Percentiles rank a stretch among this genome's conserved stretches.
phyloP scores from a whole-genome alignment of 2,113 vertebrate species.

The Oxyura jamaicensis region DNA sequence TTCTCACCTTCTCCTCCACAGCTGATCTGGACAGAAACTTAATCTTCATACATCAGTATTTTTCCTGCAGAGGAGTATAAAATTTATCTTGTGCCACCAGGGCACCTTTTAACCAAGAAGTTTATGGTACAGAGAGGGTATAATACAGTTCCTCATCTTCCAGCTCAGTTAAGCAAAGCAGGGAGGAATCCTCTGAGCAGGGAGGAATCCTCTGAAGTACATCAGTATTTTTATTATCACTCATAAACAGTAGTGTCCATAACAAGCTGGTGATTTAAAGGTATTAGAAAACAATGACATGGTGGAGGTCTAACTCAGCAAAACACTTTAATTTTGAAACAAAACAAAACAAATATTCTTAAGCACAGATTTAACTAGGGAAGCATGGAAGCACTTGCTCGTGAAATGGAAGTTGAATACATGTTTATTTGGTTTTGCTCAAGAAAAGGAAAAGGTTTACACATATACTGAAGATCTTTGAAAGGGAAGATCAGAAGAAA shows the following conservation, averaged over 20 bases:
- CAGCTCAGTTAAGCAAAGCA: slow-evolving; percentile 55
- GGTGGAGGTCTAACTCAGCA: not conserved
- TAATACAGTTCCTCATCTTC: slow-evolving; percentile 46
- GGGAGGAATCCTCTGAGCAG: not conserved
- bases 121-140: not conserved
- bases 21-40: not conserved
- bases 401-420: not conserved
- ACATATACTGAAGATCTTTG: not conserved
- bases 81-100: not conserved
- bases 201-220: not conserved
- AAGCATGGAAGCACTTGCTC: not conserved
- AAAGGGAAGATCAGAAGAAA: not conserved
- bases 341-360: not conserved
- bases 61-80: not conserved
- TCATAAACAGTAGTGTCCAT: not conserved
- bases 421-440: not conserved
- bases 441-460: not conserved
- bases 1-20: not conserved
- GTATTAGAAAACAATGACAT: not conserved
- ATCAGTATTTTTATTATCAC: not conserved
- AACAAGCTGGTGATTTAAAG: slow-evolving; percentile 50
- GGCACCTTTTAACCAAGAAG: not conserved
- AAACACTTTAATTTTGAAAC: not conserved
- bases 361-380: not conserved
- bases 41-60: not conserved